A percentile compares a stretch with the other conserved stretches of the same genome.
Evolutionary conservation across 2,888 invertebrate species (phyloP).

Genomic region (Caenorhabditis drosophilae): DNA sequence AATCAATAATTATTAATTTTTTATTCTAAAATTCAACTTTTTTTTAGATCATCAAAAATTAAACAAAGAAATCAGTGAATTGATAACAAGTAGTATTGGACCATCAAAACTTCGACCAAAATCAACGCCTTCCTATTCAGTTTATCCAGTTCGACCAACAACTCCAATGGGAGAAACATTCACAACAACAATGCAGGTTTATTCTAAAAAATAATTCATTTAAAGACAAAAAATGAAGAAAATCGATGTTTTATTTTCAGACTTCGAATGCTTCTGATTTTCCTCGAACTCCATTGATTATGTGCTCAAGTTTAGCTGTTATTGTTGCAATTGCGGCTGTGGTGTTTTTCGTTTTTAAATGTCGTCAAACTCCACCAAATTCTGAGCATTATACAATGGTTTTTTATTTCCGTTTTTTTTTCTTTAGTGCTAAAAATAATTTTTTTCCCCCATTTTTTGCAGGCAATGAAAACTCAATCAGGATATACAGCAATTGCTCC

Average conservation of each 20-base stretch:
- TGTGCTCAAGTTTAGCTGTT: slow-evolving; percentile 56
- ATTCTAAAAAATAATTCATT: background rate
- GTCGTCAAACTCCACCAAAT: slow-evolving; percentile 49
- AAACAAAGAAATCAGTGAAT: slow-evolving; percentile 21
- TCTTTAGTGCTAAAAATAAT: background rate
- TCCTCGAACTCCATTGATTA: slow-evolving; percentile 58
- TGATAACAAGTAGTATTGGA: slow-evolving; percentile 28
- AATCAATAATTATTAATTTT: too few relatives aligned
- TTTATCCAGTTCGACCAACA: slow-evolving; percentile 62
- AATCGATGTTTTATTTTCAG: slow-evolving; percentile 11
- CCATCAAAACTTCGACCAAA: slow-evolving; percentile 26
- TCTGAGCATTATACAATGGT: slow-evolving; percentile 59
- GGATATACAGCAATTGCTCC: slow-evolving; percentile 65
- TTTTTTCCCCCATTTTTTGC: slow-evolving; percentile 7
- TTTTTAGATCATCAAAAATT: too few relatives aligned
- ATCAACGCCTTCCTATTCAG: slow-evolving; percentile 46
- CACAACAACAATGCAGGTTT: slow-evolving; percentile 59
- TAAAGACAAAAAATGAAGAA: background rate
- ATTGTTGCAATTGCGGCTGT: slow-evolving; percentile 57
- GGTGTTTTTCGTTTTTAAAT: slow-evolving; percentile 63
- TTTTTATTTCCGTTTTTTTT: too few relatives aligned
- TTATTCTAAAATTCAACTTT: too few relatives aligned
- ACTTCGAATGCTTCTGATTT: slow-evolving; percentile 46
- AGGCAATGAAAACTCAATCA: slow-evolving; percentile 48
- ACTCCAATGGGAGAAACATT: slow-evolving; percentile 62